These are phyloP conservation scores for Polylopha cassiicola DNA, from an alignment of 2,888 invertebrate genomes.

Conservation along the genomic window DNA sequence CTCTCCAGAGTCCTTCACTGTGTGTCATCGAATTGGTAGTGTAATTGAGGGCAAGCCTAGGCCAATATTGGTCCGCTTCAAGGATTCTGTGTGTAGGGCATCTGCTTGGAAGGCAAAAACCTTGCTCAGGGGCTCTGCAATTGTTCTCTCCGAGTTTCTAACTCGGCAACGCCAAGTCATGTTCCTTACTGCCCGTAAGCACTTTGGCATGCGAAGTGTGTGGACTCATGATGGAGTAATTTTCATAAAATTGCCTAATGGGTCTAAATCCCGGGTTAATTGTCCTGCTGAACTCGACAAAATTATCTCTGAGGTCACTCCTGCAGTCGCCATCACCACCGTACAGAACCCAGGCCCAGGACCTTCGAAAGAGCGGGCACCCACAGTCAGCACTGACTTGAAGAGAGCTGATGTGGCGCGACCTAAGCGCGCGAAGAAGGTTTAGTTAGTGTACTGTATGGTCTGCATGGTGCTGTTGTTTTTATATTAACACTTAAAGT, in stretches of 20 bases:
- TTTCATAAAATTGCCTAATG: background rate
- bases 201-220: background rate
- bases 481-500: too few species aligned
- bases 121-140: background rate
- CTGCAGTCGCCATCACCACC: too few species aligned
- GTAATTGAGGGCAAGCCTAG: background rate
- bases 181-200: background rate
- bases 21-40: slow-evolving; percentile 1
- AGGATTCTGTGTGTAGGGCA: background rate
- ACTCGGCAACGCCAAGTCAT: slow-evolving; percentile 1
- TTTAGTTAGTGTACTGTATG: too few species aligned
- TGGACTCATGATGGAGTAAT: slow-evolving; percentile 6
- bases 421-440: too few species aligned
- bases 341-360: too few species aligned
- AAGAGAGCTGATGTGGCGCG: too few species aligned
- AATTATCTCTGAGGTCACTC: background rate
- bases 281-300: background rate
- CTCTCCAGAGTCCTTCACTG: background rate
- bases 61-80: slow-evolving; percentile 1
- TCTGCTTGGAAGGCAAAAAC: slow-evolving; percentile 1
- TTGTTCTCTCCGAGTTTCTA: slow-evolving; percentile 1
- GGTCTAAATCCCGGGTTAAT: background rate
- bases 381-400: too few species aligned
- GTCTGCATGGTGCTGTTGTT: too few species aligned
- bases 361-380: too few species aligned